Conservation (phyloP, 2,888 invertebrate genomes). For the Parochlus steinenii region DNA sequence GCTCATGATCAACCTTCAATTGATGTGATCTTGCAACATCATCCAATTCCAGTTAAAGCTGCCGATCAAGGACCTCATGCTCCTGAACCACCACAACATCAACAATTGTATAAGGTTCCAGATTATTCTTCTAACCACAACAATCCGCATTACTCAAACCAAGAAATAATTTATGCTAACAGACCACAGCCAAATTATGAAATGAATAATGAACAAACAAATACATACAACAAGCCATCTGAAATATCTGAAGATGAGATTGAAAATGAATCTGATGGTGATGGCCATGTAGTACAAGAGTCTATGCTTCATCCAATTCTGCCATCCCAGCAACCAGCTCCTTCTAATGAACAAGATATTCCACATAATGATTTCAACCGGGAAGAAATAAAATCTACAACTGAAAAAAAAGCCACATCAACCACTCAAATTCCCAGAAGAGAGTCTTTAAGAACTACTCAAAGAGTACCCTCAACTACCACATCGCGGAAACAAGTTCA, state of each 20-base stretch:
- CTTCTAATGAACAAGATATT: conserved; percentile 16
- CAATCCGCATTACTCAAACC: conserved; percentile 13
- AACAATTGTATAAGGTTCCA: too few species aligned
- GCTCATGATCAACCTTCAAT: too few species aligned
- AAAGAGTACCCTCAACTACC: conserved; percentile 6
- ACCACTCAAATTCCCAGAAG: conserved; percentile 32
- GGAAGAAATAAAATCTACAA: conserved; percentile 33
- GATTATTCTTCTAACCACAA: too few species aligned
- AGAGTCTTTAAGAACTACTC: conserved; percentile 24
- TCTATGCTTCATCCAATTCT: conserved; percentile 21
- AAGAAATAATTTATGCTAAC: conserved; percentile 13
- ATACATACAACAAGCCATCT: too few species aligned
- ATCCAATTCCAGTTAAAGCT: too few species aligned
- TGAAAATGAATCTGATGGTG: conserved; percentile 4
- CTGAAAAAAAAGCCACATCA: conserved; percentile 33
- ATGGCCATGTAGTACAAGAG: conserved; percentile 10
- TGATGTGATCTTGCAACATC: too few species aligned
- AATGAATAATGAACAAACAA: too few species aligned
- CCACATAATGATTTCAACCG: conserved; percentile 26
- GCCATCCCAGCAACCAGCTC: conserved; percentile 20
- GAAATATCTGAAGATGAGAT: conserved; percentile 1
- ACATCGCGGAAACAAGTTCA: background rate
- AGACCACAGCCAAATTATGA: conserved; percentile 1
- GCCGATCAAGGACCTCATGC: too few species aligned
- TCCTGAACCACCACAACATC: too few species aligned